Base-by-base conservation (phyloP, 1,140 invertebrate species). In the honey bee (Apis mellifera) region DNA sequence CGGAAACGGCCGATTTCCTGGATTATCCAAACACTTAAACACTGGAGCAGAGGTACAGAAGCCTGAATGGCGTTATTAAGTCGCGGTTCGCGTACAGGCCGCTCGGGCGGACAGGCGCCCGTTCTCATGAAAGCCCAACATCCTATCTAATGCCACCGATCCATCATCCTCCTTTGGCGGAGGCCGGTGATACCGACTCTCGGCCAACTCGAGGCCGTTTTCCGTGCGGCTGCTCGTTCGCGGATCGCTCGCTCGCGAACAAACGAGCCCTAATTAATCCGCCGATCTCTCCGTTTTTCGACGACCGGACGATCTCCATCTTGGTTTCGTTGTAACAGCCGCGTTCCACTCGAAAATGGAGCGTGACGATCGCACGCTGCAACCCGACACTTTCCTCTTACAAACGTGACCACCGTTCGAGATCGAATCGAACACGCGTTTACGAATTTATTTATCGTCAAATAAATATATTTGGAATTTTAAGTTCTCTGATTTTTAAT, bases 41-140 rank as follows among this genome's bases (percentile, higher is more conserved):
- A 64, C 73, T 73, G 77, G 78, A 68, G 76, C 75, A n/a, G 8
- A 74, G 19, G 69, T 65, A 75, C 68, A 84, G 85, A 57, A 79
- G 82, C 66, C 85, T 90, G 89, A 91, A 92, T 92, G 89, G 90
- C 87, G 89, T 93, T 92, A 92, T 93, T 92, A 92, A 93, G 91
- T 92, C 90, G 89, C 89, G 89, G 83, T 78, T 82, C 82, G 73
- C 54, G 17, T 32, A 32, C 26, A 26, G 26, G 21, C 54, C 1
- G 32, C 21, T 84, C 86, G 81, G 32, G 32, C 78, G 84, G 78
- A 88, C 75, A 81, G 81, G 81, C 74, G 32, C 32, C 32, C 32
- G 68, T 90, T 92, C 91, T 90, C 89, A 88, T 91, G 91, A 90
- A 89, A 92, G 92, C 90, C 88, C 89, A 90, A 89, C 90, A 90